Evolutionary conservation across 2,888 invertebrate genomes (phyloP), one percentile per base, ranked within the genome.

Genomic region (Anoncus sp.): DNA sequence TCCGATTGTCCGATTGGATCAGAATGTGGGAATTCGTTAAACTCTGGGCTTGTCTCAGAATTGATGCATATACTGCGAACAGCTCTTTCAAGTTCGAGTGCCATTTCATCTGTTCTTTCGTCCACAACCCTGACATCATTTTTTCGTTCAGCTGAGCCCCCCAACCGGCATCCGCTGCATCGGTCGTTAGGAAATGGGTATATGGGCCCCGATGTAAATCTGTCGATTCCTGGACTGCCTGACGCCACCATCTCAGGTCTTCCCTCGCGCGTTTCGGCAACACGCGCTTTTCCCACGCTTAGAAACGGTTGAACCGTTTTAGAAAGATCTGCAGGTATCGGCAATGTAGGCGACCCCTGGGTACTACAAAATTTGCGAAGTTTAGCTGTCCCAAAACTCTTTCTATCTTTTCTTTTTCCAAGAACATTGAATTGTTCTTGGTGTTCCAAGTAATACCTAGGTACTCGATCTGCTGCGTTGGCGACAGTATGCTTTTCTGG

Each of bases 21-120:
- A 81, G 51, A 40, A 78, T 59, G 47, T 78, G 76, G 10, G 75
- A 27, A 10, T 63, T 22, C 12, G 47, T 22, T 9, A 80, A 22
- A 5, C 35, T 22, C 16, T 62, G 81, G 22, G 74, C 55, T 14
- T 71, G 38, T 4, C 62, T 14, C n/a, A 47, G 18, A 22, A 77
- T 45, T 16, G 81, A 75, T 20, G 71, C 67, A 12, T 60, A 60
- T 6, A 69, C 76, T 40, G 74, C 79, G 22, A 35, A 77, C 67
- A 79, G 73, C 38, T 82, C 82, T n/a, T 82, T 82, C 18, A 20
- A 57, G 71, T 79, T 82, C n/a, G 71, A 82, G 57, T 82, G 77
- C 75, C 79, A 80, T 1, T 1, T 3, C n/a, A 38, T 43, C 51
- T 80, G 79, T 1, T 18, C 14, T 6, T 16, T 38, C n/a, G 69